Conservation (phyloP, 2,113 vertebrate species). For the Erpornis zantholeuca region DNA sequence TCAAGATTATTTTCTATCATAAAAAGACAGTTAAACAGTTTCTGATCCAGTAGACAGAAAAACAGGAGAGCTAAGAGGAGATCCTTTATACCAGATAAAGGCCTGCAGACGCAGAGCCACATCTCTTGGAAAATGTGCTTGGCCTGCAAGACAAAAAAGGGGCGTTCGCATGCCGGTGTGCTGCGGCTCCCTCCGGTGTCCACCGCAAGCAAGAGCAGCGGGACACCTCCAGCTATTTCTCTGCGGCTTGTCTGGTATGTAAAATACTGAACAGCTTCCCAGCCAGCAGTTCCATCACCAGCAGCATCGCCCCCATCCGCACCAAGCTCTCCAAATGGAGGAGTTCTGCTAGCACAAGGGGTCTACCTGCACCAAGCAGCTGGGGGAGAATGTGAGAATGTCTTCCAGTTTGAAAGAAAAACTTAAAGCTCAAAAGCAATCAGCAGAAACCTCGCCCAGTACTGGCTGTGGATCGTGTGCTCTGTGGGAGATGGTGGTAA, state of each 20-base stretch:
- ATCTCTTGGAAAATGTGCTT: not conserved
- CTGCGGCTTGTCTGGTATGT: not conserved
- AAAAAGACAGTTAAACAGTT: not conserved
- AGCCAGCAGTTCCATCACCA: not conserved
- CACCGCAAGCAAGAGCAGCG: not conserved
- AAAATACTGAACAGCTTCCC: not conserved
- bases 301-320: accelerated
- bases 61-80: not conserved
- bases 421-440: not conserved
- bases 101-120: not conserved
- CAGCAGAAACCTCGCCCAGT: not conserved
- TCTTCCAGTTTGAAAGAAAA: not conserved
- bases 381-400: not conserved
- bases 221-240: not conserved
- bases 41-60: not conserved
- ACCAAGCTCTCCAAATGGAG: not conserved
- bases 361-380: not conserved
- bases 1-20: not conserved
- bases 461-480: not conserved
- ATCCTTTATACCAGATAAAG: not conserved
- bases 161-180: not conserved
- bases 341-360: not conserved
- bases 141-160: not conserved
- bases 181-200: conserved; percentile 50
- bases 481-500: not conserved